Conservation (phyloP, 37 sponge, comb jelly and placozoan genomes). For the Corticium candelabrum region DNA sequence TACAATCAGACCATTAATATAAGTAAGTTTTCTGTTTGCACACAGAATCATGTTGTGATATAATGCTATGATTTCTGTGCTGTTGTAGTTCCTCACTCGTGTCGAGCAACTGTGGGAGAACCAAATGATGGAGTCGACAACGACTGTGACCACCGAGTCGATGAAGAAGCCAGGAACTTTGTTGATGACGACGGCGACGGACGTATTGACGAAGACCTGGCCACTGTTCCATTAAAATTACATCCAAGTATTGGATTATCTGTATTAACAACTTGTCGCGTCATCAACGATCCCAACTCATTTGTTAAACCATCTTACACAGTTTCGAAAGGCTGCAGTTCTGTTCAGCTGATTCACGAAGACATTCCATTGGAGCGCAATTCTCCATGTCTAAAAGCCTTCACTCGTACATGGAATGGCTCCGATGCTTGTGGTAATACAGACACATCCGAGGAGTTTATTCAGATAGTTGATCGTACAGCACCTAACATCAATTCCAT, state of each 20-base stretch:
- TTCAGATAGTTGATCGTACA: no score
- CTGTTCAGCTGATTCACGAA: not conserved
- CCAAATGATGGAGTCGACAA: not conserved
- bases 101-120: not conserved
- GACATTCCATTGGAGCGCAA: not conserved
- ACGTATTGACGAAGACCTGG: not conserved
- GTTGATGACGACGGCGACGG: conserved; percentile 1
- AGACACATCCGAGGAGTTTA: no score
- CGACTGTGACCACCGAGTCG: not conserved
- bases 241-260: no score
- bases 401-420: not conserved
- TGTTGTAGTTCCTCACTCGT: not conserved
- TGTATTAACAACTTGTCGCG: no score
- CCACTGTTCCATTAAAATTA: not conserved
- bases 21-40: no score
- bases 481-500: no score
- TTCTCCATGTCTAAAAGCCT: not conserved
- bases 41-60: no score
- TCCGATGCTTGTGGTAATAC: not conserved
- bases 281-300: no score
- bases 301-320: no score
- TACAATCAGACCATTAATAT: not conserved
- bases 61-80: not conserved
- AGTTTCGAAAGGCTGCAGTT: not conserved
- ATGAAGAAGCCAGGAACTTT: not conserved